Evolutionary conservation across 2,888 invertebrate genomes (phyloP).

Genomic region (Nomada goodeniana): DNA sequence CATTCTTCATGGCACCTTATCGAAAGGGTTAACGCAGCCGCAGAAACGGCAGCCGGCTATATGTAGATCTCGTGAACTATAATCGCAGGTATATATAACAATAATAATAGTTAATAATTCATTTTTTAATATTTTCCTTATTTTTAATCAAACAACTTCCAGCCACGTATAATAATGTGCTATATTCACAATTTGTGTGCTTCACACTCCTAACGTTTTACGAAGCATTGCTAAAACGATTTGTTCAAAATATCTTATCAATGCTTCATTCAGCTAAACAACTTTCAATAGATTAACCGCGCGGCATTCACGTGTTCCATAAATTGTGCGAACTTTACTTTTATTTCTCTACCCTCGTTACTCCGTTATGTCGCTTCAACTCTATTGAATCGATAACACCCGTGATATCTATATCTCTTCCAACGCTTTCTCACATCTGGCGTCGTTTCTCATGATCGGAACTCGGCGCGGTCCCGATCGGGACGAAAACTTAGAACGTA

Average conservation of each 20-base stretch:
- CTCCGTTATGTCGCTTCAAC: conserved; percentile 1
- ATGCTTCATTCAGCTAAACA: neutral
- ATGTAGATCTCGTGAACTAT: neutral
- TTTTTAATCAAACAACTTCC: neutral
- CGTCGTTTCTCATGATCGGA: conserved; percentile 30
- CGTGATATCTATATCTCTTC: neutral
- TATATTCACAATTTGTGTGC: too few relatives aligned
- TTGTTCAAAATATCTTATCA: too few relatives aligned
- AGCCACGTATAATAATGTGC: too few relatives aligned
- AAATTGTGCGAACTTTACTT: neutral
- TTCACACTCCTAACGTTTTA: too few relatives aligned
- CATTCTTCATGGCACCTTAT: too few relatives aligned
- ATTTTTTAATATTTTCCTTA: neutral
- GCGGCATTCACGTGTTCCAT: neutral
- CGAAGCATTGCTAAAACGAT: too few relatives aligned
- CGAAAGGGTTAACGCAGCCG: neutral
- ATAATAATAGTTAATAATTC: neutral
- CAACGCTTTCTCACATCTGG: neutral
- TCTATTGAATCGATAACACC: conserved; percentile 8
- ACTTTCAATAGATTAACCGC: neutral
- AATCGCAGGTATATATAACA: neutral
- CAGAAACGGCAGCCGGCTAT: neutral
- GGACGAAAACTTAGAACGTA: conserved; percentile 36
- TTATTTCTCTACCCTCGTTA: neutral
- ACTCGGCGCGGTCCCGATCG: conserved; percentile 20